Evolutionary conservation across 2,888 invertebrate genomes (phyloP).

Genomic region (Gonocerus acuteangulatus): DNA sequence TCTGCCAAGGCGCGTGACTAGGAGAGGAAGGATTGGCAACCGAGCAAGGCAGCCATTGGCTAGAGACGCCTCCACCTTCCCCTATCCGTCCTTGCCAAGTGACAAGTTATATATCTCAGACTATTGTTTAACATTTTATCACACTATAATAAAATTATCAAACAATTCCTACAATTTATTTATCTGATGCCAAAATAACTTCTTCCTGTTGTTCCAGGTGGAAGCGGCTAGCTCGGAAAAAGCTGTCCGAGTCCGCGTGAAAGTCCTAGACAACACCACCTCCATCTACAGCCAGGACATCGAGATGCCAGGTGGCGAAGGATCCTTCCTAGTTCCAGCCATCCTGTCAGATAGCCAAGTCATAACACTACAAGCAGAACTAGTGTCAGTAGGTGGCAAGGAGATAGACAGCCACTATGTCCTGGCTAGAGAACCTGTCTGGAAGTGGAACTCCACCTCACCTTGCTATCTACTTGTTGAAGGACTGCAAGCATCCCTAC

Average conservation of each 20-base stretch:
- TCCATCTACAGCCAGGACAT: conserved; percentile 64
- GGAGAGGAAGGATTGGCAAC: no score
- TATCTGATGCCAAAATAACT: no score
- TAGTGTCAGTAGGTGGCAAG: conserved; percentile 61
- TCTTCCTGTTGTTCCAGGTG: conserved; percentile 46
- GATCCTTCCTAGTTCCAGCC: conserved; percentile 58
- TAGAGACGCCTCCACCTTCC: no score
- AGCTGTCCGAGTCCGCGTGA: conserved; percentile 57
- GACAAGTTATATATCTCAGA: no score
- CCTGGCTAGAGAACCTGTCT: conserved; percentile 55
- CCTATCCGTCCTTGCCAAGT: no score
- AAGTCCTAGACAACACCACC: conserved; percentile 58
- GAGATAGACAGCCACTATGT: conserved; percentile 64
- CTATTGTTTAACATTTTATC: no score
- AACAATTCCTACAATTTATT: no score
- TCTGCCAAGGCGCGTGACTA: no score
- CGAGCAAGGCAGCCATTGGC: no score
- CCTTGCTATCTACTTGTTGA: conserved; percentile 60
- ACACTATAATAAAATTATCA: no score
- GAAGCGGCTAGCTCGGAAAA: conserved; percentile 63
- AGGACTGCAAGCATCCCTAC: conserved; percentile 56
- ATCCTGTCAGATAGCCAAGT: conserved; percentile 59
- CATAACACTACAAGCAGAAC: conserved; percentile 58
- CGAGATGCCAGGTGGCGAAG: conserved; percentile 59
- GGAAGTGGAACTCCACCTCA: conserved; percentile 60